phyloP scores from a whole-genome alignment of 2,888 invertebrate genomes.

The Actias luna region DNA sequence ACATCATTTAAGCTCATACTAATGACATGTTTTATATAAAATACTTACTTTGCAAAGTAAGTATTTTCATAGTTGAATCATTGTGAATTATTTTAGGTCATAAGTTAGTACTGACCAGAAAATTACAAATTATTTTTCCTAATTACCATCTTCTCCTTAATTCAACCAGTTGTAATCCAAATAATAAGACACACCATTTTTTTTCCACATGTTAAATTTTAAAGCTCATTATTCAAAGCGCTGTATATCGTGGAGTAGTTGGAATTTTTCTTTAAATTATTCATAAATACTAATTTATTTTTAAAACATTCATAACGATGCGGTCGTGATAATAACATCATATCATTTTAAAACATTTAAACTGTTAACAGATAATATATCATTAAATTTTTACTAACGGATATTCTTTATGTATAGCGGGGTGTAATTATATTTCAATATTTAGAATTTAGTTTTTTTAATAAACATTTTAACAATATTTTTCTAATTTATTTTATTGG shows the following conservation, averaged over 20 bases:
- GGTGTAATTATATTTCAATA: background rate
- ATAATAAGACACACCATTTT: slow-evolving; percentile 31
- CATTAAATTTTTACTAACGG: slow-evolving; percentile 3
- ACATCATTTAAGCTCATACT: no score
- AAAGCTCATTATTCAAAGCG: background rate
- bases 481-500: background rate
- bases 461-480: background rate
- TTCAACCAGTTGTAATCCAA: background rate
- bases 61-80: no score
- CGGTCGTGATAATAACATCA: background rate
- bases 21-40: no score
- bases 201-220: slow-evolving; percentile 39
- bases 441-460: background rate
- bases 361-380: background rate
- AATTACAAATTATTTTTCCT: no score
- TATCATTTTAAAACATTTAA: background rate
- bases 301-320: background rate
- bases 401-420: background rate
- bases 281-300: slow-evolving; percentile 4
- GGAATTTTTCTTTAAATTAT: background rate
- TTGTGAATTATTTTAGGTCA: no score
- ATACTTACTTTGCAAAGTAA: no score
- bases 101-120: no score
- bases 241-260: background rate
- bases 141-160: slow-evolving; percentile 24